phyloP scores from a whole-genome alignment of 2,888 invertebrate species.

The Netelia melanura region DNA sequence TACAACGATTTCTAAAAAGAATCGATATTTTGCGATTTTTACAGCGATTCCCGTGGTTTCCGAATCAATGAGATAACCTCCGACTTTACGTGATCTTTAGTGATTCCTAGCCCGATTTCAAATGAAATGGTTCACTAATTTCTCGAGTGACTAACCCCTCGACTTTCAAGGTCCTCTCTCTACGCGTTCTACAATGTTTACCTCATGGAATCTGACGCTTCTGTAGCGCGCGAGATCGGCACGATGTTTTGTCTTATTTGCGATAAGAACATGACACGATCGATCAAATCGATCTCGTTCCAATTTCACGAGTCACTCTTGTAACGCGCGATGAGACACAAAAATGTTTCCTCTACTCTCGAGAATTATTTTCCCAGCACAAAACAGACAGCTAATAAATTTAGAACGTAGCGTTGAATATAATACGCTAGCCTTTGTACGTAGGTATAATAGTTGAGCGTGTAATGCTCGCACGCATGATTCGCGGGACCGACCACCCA shows the following conservation, averaged over 20 bases:
- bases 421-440: neutral
- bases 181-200: constrained; percentile 1
- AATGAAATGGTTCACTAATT: too few species aligned
- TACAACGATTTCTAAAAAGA: too few species aligned
- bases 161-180: constrained; percentile 59
- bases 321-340: neutral
- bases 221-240: constrained; percentile 25
- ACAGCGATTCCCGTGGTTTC: too few species aligned
- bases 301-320: neutral
- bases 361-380: neutral
- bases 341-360: neutral
- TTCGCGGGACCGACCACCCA: constrained; percentile 68
- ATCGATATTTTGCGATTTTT: too few species aligned
- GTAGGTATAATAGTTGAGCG: constrained; percentile 35
- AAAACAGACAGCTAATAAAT: neutral
- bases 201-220: constrained; percentile 40
- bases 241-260: constrained; percentile 16
- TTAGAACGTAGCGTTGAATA: too few species aligned
- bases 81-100: too few species aligned
- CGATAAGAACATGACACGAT: constrained; percentile 46
- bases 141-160: too few species aligned
- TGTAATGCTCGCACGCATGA: constrained; percentile 70
- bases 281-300: constrained; percentile 38
- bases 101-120: too few species aligned
- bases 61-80: too few species aligned